phyloP scores from a whole-genome alignment of 2,113 vertebrate species.

The Ageneiosus marmoratus region DNA sequence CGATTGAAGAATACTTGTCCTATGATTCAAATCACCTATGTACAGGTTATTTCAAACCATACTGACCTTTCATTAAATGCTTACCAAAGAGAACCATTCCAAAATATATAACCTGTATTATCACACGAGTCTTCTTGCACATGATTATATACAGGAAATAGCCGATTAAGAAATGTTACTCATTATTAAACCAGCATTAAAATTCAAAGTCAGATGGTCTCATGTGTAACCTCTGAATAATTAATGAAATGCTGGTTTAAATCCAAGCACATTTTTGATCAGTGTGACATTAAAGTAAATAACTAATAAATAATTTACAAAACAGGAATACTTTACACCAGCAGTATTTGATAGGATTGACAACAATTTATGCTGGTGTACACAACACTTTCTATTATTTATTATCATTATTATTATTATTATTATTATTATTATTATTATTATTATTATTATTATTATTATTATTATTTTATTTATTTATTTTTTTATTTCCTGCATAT shows the following conservation, averaged over 20 bases:
- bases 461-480: too few relatives aligned
- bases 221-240: slow-evolving; percentile 36
- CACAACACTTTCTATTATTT: not conserved
- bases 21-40: not conserved
- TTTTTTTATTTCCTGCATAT: not conserved
- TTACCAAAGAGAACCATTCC: not conserved
- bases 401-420: too few relatives aligned
- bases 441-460: too few relatives aligned
- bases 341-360: not conserved
- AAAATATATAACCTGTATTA: not conserved
- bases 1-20: not conserved
- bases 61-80: not conserved
- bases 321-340: slow-evolving; percentile 19
- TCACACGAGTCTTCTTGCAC: not conserved
- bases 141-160: not conserved
- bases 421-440: too few relatives aligned
- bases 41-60: not conserved
- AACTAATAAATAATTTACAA: slow-evolving; percentile 42
- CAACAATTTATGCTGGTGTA: not conserved
- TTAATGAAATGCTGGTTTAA: slow-evolving; percentile 23
- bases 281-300: slow-evolving; percentile 39
- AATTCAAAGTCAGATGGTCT: slow-evolving; percentile 27
- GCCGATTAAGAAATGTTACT: slow-evolving; percentile 5
- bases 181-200: slow-evolving; percentile 18
- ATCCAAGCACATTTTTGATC: slow-evolving; percentile 25